Base-by-base conservation (phyloP, 2,113 vertebrate genomes). In the Pseudopipra pipra region DNA sequence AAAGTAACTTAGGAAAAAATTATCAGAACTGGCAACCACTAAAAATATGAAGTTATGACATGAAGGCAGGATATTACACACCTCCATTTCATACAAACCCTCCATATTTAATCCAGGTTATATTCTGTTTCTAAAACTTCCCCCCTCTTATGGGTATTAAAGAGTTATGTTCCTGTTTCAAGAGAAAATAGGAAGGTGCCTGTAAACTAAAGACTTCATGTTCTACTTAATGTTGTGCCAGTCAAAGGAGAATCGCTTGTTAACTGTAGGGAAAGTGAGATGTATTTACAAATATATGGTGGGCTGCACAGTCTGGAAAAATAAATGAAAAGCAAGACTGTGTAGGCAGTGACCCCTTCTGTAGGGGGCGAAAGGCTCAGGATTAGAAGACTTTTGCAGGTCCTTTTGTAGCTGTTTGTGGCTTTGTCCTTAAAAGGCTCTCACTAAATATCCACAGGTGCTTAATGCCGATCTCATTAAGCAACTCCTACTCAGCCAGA, bases 401-500 rank as follows among this genome's bases (percentile, higher is more conserved):
- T 91, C 43, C 23, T 61, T 83, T 49, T 52, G 41, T 72, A 78
- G 73, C 77, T 77, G 44, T 73, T 62, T 44, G 47, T 96, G 89
- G 67, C 55, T 94, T 90, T 94, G 87, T 85, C 93, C 84, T 92
- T 84, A 71, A 81, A 92, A 92, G 68, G 68, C 33, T 84, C 8
- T 71, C 9, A 63, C 90, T 74, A 81, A 92, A 76, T 74, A 86
- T 71, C 89, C 24, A 58, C 54, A 63, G 59, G 46, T 59, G 41
- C 58, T 76, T 94, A 80, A 85, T 67, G 37, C 66, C 66, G 23
- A 59, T 70, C 56, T 84, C 47, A 33, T 78, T 67, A 84, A 84
- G 47, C 55, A 87, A 80, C 88, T 92, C 72, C 83, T 87, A 43
- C 85, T 95, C 87, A 93, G 83, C 65, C 90, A 94, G 68, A 90